Evolutionary conservation across 2,888 invertebrate species (phyloP), one percentile per base, ranked within the genome.

Genomic region (Tiliacea citrago): DNA sequence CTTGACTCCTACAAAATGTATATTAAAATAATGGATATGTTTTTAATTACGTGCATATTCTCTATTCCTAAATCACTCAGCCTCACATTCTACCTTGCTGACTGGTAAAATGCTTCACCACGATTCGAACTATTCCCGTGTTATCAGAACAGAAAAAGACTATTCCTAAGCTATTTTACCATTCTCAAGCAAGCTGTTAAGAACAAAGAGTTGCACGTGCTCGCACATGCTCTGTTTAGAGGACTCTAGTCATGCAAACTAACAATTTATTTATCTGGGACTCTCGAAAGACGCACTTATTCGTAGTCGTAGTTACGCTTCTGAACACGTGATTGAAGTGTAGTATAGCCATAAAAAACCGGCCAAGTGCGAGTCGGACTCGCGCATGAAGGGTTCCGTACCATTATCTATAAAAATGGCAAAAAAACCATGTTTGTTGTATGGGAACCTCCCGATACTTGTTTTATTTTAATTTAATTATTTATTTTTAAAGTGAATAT

Each of bases 271-370:
- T 84, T 85, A 73, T 82, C 55, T 51, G 42, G 9, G 51, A 70
- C 62, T 76, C 68, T 51, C 69, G 77, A 58, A 81, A 77, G 70
- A 69, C 63, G 66, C 79, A 79, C 85, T 86, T 87, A 83, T 85
- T 86, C 81, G 77, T 77, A 86, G 79, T 84, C 84, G 79, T 74
- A 84, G 85, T 83, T 73, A 80, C 72, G 79, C 75, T 84, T 63
- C 60, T 69, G 73, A 74, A 73, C 75, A 68, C 63, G 58, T 71
- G 75, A 77, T 73, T 73, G 63, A 61, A 13, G n/a, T 71, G 71
- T 81, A 79, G 72, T 72, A 60, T 77, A 68, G 42, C 75, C 57
- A 53, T 63, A 47, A 9, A n/a, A n/a, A n/a, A n/a, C n/a, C n/a
- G n/a, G n/a, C n/a, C n/a, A n/a, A n/a, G n/a, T n/a, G n/a, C n/a